phyloP scores from a whole-genome alignment of 2,113 vertebrate genomes.

The Sclerurus mexicanus region DNA sequence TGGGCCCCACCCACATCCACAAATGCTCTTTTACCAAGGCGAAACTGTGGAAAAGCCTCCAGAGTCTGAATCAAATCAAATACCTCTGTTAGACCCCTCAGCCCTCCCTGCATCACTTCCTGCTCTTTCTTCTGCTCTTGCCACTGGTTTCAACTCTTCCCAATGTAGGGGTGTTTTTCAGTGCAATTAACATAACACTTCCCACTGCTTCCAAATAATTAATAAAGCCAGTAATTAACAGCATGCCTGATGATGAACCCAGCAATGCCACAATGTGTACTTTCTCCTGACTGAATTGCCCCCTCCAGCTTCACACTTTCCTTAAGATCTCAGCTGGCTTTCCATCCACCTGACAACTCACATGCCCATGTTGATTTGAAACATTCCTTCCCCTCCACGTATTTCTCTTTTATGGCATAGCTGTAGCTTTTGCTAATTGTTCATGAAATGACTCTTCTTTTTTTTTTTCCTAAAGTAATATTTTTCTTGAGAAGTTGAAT shows the following conservation, averaged over 20 bases:
- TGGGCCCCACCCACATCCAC: background rate
- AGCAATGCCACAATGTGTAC: background rate
- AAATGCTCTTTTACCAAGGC: background rate
- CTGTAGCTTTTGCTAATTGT: conserved; percentile 41
- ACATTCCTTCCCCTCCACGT: background rate
- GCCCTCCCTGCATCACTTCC: background rate
- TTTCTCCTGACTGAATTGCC: background rate
- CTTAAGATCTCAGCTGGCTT: background rate
- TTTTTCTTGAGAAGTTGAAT: conserved; percentile 15
- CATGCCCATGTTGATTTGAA: fast-evolving
- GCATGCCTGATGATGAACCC: background rate
- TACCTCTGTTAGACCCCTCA: background rate
- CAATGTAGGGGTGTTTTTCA: background rate
- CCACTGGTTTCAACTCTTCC: background rate
- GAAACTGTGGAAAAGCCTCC: background rate
- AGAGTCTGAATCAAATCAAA: background rate
- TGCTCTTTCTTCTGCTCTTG: background rate
- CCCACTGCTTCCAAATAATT: background rate
- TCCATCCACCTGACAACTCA: background rate
- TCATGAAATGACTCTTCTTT: background rate
- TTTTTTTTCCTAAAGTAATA: background rate
- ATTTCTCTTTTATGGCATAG: background rate
- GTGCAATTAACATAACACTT: background rate
- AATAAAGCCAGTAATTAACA: background rate
- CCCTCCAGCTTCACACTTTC: background rate